These are phyloP conservation scores for Halichoeres trimaculatus DNA, from an alignment of 2,113 vertebrate species.

Conservation along the genomic window DNA sequence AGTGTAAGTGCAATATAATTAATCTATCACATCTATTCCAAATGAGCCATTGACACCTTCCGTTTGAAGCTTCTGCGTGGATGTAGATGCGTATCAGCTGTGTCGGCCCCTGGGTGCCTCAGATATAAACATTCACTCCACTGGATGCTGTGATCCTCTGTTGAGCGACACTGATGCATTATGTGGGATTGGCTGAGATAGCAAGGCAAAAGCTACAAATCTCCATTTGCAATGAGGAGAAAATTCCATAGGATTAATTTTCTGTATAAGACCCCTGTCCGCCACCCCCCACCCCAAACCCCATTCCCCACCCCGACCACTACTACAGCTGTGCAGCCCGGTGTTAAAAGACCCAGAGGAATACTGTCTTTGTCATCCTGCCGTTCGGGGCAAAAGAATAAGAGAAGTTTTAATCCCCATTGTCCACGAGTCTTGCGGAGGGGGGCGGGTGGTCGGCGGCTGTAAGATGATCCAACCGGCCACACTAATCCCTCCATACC, in stretches of 20 bases:
- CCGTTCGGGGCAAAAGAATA: conserved; percentile 86
- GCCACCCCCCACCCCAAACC: conserved; percentile 61
- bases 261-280: conserved; percentile 80
- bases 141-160: conserved; percentile 76
- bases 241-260: conserved; percentile 88
- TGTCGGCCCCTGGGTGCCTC: conserved; percentile 68
- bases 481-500: conserved; percentile 86
- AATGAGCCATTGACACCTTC: conserved; percentile 75
- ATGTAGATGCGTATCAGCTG: conserved; percentile 73
- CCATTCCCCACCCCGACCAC: conserved; percentile 71
- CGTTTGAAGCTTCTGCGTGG: conserved; percentile 68
- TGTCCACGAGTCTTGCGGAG: conserved; percentile 80
- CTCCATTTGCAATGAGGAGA: conserved; percentile 85
- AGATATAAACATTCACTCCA: conserved; percentile 73
- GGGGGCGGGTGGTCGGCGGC: conserved; percentile 77
- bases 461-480: conserved; percentile 88
- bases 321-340: conserved; percentile 86
- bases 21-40: conserved; percentile 78
- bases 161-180: conserved; percentile 77
- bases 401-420: conserved; percentile 90
- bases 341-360: conserved; percentile 88
- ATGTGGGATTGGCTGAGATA: conserved; percentile 76
- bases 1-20: conserved; percentile 77
- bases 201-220: conserved; percentile 82
- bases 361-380: conserved; percentile 88